Evolutionary conservation across 1,140 invertebrate species (phyloP).

Genomic region (Brachionus angularis): DNA sequence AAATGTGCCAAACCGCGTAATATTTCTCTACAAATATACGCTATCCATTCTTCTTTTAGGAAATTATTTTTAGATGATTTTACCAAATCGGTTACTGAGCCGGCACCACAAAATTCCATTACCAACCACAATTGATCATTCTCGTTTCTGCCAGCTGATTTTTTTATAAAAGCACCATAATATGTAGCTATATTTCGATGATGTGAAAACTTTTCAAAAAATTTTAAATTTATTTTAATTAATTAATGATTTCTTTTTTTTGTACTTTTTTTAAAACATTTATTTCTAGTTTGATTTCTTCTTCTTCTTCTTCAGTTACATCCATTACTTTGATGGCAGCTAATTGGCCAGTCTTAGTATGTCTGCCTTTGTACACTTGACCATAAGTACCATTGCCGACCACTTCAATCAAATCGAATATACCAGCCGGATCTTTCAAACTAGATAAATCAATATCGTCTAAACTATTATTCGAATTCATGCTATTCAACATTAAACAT

Average conservation of each 20-base stretch:
- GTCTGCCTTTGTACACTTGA: constrained; percentile 99
- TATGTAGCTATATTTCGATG: constrained; percentile 99
- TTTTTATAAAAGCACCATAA: constrained; percentile 99
- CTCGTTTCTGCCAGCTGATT: constrained; percentile 85
- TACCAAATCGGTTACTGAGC: constrained; percentile 95
- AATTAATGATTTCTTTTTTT: background rate
- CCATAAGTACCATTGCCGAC: constrained; percentile 99
- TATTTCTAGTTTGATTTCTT: constrained; percentile 99
- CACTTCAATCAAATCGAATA: constrained; percentile 99
- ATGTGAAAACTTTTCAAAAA: constrained; percentile 78
- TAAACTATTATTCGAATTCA: background rate
- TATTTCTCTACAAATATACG: constrained; percentile 96
- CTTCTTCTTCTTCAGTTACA: constrained; percentile 98
- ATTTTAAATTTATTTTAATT: constrained; percentile 2
- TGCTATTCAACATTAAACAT: too few species aligned
- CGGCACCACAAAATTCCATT: constrained; percentile 99
- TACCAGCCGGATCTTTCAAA: constrained; percentile 91
- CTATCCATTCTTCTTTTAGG: constrained; percentile 99
- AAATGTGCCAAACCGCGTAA: constrained; percentile 86
- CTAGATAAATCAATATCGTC: constrained; percentile 35
- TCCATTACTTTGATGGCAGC: constrained; percentile 99
- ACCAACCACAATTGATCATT: constrained; percentile 94
- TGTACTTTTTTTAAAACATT: constrained; percentile 86
- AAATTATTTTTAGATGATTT: constrained; percentile 79
- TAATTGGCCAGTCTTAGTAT: constrained; percentile 97